Base-by-base conservation (phyloP, 2,797 vertebrate species). In the Gambelia wislizenii region DNA sequence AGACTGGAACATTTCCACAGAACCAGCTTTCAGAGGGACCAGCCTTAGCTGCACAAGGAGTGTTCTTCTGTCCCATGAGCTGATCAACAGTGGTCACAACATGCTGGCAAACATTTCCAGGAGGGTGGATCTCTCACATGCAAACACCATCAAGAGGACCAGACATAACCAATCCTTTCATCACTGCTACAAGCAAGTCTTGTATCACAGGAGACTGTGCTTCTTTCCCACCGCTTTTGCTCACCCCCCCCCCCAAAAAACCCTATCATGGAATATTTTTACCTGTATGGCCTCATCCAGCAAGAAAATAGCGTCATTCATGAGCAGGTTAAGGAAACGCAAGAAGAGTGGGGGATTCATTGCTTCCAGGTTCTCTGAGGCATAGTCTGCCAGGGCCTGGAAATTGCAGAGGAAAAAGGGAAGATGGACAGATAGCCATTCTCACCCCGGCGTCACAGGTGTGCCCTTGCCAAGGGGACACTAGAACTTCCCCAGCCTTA, bases 261-360 rank as follows among this genome's bases (percentile, higher is more conserved):
- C n/a, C n/a, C 27, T 25, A 30, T 13, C 54, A 13, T 22, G n/a
- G 56, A 47, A 74, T 3, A 1, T 6, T 54, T 91, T 89, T 93
- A 99, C 99, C 98, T 99, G 99, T 97, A 99, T 99, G 89, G 99
- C 99, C 95, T 99, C 99, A 89, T 99, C 99, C 95, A 99, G 92
- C 54, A 99, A 96, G 93, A 98, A 99, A 91, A 99, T 98, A 85
- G 99, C 99, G 93, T 99, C 99, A 0, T 99, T 99, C 98, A 99
- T 99, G 79, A 99, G 97, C 92, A 99, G 95, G 92, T 99, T 99
- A 64, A 99, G 98, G 95, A 98, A 99, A 92, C 98, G 97, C 92
- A 99, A 95, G 94, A 99, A 99, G 90, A 99, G 98, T 9, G 99
- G 99, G 6, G 99, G 98, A 89, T 98, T 99, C 98, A 99, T 99